Evolutionary conservation across 2,113 vertebrate species (phyloP).

Genomic region (Pterocles burchelli): DNA sequence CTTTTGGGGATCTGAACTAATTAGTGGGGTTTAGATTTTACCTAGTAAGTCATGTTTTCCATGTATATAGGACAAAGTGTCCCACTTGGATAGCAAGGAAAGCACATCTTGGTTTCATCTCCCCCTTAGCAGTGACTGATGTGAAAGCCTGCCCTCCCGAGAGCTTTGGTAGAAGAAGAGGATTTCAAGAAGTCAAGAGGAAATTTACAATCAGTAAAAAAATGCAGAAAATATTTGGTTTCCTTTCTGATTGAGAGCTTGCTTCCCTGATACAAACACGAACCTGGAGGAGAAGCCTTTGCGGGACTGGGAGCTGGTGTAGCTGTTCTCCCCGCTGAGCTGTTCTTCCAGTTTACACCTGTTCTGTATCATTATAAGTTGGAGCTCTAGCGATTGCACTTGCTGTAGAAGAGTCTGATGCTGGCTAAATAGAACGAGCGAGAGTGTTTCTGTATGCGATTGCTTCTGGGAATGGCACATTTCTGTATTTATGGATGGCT

Average conservation of each 20-base stretch:
- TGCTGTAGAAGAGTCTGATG: background rate
- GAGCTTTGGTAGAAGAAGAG: background rate
- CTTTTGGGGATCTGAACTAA: background rate
- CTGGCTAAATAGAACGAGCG: background rate
- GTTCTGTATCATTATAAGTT: background rate
- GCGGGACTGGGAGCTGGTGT: background rate
- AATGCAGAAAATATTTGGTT: background rate
- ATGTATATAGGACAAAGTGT: background rate
- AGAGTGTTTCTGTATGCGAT: background rate
- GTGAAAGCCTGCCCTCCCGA: background rate
- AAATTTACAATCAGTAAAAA: background rate
- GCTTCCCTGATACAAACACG: background rate
- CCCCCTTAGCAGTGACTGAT: background rate
- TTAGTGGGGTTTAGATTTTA: background rate
- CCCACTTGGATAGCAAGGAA: background rate
- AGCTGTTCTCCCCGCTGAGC: background rate
- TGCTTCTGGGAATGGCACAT: slow-evolving; percentile 29
- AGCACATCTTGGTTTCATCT: background rate
- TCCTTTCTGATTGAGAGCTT: background rate
- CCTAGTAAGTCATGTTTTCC: background rate
- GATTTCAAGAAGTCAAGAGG: background rate
- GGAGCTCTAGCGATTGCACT: background rate
- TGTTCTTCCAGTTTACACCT: slow-evolving; percentile 19
- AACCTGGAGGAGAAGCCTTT: background rate
- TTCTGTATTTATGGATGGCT: slow-evolving; percentile 27